phyloP scores from a whole-genome alignment of 2,888 invertebrate genomes.

The Drosophila atroscutellata region DNA sequence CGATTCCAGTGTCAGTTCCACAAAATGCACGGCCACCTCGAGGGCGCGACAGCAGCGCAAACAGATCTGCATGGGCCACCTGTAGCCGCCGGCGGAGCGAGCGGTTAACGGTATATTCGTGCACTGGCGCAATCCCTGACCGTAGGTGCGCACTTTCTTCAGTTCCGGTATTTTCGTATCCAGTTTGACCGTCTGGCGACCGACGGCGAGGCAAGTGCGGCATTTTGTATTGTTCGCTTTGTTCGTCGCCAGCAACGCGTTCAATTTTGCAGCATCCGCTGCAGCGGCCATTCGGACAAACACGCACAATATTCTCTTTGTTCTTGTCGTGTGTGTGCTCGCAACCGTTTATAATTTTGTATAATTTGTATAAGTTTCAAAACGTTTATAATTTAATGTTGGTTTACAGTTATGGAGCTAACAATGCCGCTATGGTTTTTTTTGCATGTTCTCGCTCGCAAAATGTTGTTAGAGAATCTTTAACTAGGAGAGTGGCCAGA shows the following conservation, averaged over 20 bases:
- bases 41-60: constrained; percentile 78
- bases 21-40: constrained; percentile 77
- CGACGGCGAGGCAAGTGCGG: constrained; percentile 72
- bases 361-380: background rate
- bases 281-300: constrained; percentile 47
- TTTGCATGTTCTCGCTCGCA: constrained; percentile 18
- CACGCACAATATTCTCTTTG: background rate
- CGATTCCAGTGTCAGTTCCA: constrained; percentile 68
- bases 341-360: background rate
- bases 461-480: constrained; percentile 31
- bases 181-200: constrained; percentile 64
- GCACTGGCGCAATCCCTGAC: constrained; percentile 62
- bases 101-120: constrained; percentile 47
- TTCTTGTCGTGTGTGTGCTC: background rate
- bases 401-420: constrained; percentile 3
- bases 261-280: constrained; percentile 56
- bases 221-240: constrained; percentile 68
- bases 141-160: constrained; percentile 63
- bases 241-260: constrained; percentile 57
- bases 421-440: constrained; percentile 28
- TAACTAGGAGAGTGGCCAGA: constrained; percentile 7
- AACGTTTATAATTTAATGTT: constrained; percentile 4
- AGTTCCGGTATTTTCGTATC: constrained; percentile 61
- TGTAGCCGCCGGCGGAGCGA: constrained; percentile 47
- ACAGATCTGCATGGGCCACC: constrained; percentile 76